A percentile compares a stretch with the other conserved stretches of the same genome.
phyloP scores from a whole-genome alignment of 2,113 vertebrate genomes.

The Herpetotheres cachinnans region DNA sequence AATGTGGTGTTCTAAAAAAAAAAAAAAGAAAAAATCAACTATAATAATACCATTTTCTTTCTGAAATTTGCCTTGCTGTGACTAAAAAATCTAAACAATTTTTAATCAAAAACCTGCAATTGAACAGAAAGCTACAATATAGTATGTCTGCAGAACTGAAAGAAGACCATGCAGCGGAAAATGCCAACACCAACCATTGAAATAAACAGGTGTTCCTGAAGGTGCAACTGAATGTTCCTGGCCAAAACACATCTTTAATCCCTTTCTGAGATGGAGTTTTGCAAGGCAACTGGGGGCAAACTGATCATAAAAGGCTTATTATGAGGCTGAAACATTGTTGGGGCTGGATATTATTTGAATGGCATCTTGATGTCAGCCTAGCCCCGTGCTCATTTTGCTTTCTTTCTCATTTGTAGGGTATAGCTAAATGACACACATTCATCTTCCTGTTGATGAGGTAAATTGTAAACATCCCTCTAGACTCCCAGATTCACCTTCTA shows the following conservation, averaged over 20 bases:
- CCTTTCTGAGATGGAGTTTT: conserved; percentile 23
- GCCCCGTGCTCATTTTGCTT: not conserved
- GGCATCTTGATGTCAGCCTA: not conserved
- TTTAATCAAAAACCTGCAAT: not conserved
- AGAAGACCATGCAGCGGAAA: not conserved
- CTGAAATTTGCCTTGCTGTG: not conserved
- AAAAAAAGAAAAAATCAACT: not conserved
- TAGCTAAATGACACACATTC: conserved; percentile 9
- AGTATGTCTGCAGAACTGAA: not conserved
- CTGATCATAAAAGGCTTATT: not conserved
- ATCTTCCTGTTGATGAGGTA: conserved; percentile 31
- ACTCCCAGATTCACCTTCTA: conserved; percentile 21
- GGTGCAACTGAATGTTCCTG: not conserved
- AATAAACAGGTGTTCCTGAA: not conserved
- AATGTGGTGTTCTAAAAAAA: not conserved
- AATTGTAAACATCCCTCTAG: conserved; percentile 6
- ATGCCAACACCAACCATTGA: not conserved
- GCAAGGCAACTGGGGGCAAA: not conserved
- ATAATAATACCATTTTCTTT: not conserved
- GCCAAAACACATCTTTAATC: not conserved
- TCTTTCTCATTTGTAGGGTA: not conserved
- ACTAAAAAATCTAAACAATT: not conserved
- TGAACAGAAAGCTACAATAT: not conserved
- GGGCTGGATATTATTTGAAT: conserved; percentile 22
- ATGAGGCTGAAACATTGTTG: conserved; percentile 28